These are phyloP conservation scores for Calliphora vicina DNA, from an alignment of 1,140 invertebrate species.

Conservation along the genomic window DNA sequence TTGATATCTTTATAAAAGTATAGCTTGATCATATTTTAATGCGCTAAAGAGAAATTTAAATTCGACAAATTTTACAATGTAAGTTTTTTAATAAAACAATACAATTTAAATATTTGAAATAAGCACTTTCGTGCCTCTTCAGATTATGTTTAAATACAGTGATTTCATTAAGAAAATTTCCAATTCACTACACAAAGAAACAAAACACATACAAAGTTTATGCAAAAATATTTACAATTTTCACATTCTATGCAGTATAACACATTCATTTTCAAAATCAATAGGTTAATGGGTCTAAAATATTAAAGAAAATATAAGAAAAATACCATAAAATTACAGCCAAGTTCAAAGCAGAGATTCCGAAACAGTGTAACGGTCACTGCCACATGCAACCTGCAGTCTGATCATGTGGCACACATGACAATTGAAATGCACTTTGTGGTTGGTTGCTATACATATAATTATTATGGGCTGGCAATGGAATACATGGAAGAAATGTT, in stretches of 20 bases:
- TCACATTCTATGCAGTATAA: too few relatives aligned
- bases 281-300: background rate
- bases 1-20: too few relatives aligned
- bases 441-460: background rate
- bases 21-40: background rate
- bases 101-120: background rate
- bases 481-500: background rate
- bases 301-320: background rate
- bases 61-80: background rate
- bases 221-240: background rate
- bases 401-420: background rate
- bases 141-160: background rate
- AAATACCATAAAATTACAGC: background rate
- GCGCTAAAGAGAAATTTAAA: background rate
- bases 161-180: background rate
- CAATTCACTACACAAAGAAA: background rate
- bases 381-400: background rate
- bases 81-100: background rate
- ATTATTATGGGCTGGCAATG: background rate
- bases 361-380: constrained; percentile 1
- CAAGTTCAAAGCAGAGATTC: constrained; percentile 28
- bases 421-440: background rate
- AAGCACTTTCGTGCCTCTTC: background rate
- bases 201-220: background rate
- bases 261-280: constrained; percentile 35